Evolutionary conservation across 2,113 vertebrate genomes (phyloP).

Genomic region (Calyptommatus sinebrachiatus): DNA sequence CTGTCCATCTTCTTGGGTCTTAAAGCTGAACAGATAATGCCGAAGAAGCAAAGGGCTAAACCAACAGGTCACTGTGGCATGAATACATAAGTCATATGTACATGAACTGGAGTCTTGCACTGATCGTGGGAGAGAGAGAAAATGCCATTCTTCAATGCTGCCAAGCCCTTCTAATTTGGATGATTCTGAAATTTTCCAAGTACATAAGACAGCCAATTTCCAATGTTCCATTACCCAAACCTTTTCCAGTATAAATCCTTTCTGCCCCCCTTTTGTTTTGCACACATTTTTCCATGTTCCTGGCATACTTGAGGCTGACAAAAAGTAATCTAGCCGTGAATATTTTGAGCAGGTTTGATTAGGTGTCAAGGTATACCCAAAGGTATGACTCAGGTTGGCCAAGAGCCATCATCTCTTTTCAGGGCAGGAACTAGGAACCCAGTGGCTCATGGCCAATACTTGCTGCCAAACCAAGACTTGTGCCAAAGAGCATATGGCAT

Average conservation of each 20-base stretch:
- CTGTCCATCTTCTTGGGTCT: not conserved
- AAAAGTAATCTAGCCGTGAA: not conserved
- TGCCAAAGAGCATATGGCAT: not conserved
- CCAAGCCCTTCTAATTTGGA: not conserved
- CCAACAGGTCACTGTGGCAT: not conserved
- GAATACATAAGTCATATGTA: not conserved
- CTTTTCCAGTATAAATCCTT: conserved; percentile 2
- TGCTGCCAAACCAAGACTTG: not conserved
- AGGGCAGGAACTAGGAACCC: not conserved
- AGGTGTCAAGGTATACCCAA: conserved; percentile 4
- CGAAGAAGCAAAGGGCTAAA: not conserved
- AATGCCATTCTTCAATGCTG: not conserved
- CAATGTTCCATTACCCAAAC: conserved; percentile 1
- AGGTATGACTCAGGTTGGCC: not conserved
- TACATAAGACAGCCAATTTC: not conserved
- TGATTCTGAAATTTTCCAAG: not conserved
- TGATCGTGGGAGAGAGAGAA: not conserved
- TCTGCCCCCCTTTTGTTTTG: not conserved
- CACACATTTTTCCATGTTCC: not conserved
- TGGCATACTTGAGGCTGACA: not conserved
- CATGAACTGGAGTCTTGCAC: not conserved
- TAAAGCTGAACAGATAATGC: not conserved
- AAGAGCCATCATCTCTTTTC: not conserved
- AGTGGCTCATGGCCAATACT: not conserved
- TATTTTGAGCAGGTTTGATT: conserved; percentile 4